Percentiles rank a stretch among this genome's conserved stretches.
phyloP scores from a whole-genome alignment of 1,140 invertebrate species.

The Matsumurasca onukii region DNA sequence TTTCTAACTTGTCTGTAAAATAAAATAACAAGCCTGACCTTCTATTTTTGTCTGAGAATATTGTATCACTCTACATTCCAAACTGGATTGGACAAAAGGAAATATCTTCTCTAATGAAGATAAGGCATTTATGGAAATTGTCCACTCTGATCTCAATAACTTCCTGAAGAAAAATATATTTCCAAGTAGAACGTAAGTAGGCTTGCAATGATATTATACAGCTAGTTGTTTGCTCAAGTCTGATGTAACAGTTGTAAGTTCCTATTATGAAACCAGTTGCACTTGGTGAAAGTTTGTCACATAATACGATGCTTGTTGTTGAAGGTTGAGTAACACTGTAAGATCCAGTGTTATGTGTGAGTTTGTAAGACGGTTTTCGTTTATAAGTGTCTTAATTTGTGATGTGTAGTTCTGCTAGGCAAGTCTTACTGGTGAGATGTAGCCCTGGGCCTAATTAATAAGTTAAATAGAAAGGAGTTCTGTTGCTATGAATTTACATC shows the following conservation, averaged over 20 bases:
- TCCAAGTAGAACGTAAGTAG: constrained; percentile 17
- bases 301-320: neutral
- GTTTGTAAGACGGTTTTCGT: neutral
- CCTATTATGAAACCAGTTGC: neutral
- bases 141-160: neutral
- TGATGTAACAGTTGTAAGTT: neutral
- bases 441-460: neutral
- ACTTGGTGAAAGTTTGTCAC: neutral
- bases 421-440: neutral
- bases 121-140: constrained; percentile 22
- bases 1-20: no score
- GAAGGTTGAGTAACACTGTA: neutral
- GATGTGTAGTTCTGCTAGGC: neutral
- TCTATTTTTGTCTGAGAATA: no score
- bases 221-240: neutral
- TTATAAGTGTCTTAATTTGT: neutral
- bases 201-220: neutral
- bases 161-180: constrained; percentile 16
- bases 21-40: no score
- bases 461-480: no score
- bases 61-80: no score
- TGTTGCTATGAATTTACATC: no score
- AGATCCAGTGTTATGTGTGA: neutral
- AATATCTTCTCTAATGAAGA: constrained; percentile 19
- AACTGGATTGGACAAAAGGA: constrained; percentile 22